These are phyloP conservation scores for Meandrina meandrites DNA, from an alignment of 92 coral and sea anemone genomes.

Conservation along the genomic window DNA sequence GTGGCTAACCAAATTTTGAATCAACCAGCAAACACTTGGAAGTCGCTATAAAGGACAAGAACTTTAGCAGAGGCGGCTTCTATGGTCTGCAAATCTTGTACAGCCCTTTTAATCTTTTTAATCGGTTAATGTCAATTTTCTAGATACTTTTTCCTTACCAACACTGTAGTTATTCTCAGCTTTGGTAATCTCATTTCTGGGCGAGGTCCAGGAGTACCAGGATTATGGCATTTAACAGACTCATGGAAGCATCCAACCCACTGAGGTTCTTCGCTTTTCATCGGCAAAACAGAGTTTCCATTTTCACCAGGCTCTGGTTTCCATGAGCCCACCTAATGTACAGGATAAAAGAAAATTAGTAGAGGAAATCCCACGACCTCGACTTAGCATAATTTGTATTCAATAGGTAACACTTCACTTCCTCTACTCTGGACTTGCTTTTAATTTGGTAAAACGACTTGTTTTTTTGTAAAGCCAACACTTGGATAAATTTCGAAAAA, in stretches of 20 bases:
- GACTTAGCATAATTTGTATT: neutral
- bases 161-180: conserved; percentile 68
- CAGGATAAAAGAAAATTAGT: neutral
- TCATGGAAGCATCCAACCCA: conserved; percentile 78
- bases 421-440: no score
- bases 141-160: conserved; percentile 42
- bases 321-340: conserved; percentile 44
- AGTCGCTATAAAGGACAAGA: no score
- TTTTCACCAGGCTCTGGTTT: conserved; percentile 41
- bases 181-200: conserved; percentile 18
- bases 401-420: no score
- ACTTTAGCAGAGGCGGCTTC: no score
- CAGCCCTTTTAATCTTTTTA: neutral
- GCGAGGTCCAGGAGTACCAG: conserved; percentile 39
- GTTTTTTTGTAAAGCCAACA: no score
- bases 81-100: no score
- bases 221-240: conserved; percentile 64
- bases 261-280: conserved; percentile 46
- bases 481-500: neutral
- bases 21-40: no score
- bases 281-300: conserved; percentile 38
- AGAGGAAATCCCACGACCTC: neutral
- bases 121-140: neutral
- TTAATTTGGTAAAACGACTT: no score
- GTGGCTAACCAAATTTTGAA: no score